These are phyloP conservation scores for Gonatopus flavifemur DNA, from an alignment of 1,140 invertebrate species.

Conservation along the genomic window DNA sequence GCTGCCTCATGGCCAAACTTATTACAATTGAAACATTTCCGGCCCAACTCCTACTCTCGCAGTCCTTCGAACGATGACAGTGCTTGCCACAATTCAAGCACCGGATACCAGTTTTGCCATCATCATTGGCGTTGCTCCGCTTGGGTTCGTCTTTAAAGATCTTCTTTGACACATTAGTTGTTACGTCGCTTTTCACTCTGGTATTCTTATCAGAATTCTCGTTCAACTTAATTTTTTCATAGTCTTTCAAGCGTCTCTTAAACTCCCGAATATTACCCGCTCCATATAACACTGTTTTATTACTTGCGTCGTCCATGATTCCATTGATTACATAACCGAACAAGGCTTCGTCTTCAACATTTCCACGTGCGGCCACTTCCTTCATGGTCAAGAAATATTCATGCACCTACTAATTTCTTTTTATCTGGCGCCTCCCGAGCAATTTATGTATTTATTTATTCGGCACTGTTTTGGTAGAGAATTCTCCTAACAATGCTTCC, in stretches of 20 bases:
- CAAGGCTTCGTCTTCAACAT: constrained; percentile 27
- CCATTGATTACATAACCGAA: constrained; percentile 29
- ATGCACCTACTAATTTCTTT: constrained; percentile 28
- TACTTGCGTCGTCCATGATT: constrained; percentile 17
- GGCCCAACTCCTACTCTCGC: neutral
- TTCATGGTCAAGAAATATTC: constrained; percentile 42
- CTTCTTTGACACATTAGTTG: no score
- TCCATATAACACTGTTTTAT: constrained; percentile 16
- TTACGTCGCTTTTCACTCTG: no score
- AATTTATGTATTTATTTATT: constrained; percentile 31
- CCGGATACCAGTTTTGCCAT: no score
- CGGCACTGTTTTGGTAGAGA: constrained; percentile 17
- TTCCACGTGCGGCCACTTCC: constrained; percentile 31
- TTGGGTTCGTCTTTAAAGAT: no score
- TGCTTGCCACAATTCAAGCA: neutral
- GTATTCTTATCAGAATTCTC: no score
- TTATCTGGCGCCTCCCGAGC: constrained; percentile 24
- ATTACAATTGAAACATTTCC: neutral
- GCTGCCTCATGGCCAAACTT: neutral
- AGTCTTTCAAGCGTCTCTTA: constrained; percentile 12
- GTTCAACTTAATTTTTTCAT: constrained; percentile 9
- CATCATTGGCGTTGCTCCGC: no score
- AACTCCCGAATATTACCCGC: constrained; percentile 10
- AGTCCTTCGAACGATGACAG: neutral
- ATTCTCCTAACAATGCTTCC: constrained; percentile 22